phyloP scores from a whole-genome alignment of 2,797 vertebrate species.

The Eremophila alpestris region DNA sequence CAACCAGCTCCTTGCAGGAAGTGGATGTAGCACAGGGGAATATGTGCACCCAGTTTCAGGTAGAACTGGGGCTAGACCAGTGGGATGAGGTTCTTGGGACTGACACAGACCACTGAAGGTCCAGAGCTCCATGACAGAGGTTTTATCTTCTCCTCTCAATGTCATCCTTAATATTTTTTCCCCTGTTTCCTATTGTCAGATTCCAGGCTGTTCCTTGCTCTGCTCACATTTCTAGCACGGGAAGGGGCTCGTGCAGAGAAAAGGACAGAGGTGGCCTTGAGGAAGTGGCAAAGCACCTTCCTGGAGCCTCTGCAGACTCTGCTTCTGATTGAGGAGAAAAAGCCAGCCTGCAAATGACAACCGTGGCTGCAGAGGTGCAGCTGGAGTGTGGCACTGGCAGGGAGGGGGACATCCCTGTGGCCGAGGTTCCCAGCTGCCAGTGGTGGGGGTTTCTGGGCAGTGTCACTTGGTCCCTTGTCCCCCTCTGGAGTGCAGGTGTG shows the following conservation, averaged over 20 bases:
- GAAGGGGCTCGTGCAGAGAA: background rate
- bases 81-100: background rate
- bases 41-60: background rate
- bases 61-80: background rate
- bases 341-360: background rate
- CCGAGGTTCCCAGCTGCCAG: accelerated
- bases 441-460: background rate
- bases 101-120: accelerated
- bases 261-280: background rate
- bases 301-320: background rate
- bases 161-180: background rate
- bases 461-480: accelerated
- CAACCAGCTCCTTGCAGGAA: background rate
- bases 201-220: background rate
- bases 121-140: accelerated
- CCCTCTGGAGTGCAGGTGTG: background rate
- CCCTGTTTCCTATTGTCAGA: background rate
- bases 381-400: background rate
- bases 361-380: accelerated
- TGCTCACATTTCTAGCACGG: background rate
- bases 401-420: accelerated
- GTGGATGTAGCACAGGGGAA: background rate
- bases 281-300: background rate
- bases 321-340: background rate
- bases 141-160: background rate